These are phyloP conservation scores for Syngnathus typhle DNA, from an alignment of 2,113 vertebrate genomes.

Conservation along the genomic window DNA sequence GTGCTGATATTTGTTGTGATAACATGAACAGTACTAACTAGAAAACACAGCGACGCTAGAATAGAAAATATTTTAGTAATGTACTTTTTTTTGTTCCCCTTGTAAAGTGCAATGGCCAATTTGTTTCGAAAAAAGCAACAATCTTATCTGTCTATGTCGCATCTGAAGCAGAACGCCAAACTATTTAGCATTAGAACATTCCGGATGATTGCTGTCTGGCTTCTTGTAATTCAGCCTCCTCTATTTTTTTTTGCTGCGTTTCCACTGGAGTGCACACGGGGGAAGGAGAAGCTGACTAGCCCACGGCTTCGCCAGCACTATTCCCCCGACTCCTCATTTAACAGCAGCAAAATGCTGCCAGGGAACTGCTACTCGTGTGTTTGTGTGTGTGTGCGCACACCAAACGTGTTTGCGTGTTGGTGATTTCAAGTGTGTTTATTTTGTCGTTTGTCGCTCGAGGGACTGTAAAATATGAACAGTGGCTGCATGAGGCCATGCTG, in stretches of 20 bases:
- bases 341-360: slow-evolving; percentile 52
- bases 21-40: background rate
- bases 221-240: background rate
- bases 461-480: slow-evolving; percentile 63
- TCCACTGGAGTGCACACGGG: slow-evolving; percentile 19
- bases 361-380: slow-evolving; percentile 21
- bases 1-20: background rate
- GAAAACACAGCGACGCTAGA: background rate
- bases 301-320: slow-evolving; percentile 39
- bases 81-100: too few species aligned
- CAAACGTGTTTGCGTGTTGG: background rate
- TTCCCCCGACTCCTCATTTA: slow-evolving; percentile 64
- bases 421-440: slow-evolving; percentile 58
- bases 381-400: background rate
- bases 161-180: slow-evolving; percentile 5
- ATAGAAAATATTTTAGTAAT: too few species aligned
- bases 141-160: background rate
- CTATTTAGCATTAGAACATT: slow-evolving; percentile 28
- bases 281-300: slow-evolving; percentile 33
- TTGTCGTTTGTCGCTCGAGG: slow-evolving; percentile 51
- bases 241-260: slow-evolving; percentile 11
- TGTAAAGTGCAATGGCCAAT: too few species aligned
- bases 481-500: slow-evolving; percentile 2
- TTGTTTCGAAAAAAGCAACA: background rate
- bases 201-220: slow-evolving; percentile 12